These are phyloP conservation scores for Ennomos erosarius DNA, from an alignment of 2,888 invertebrate species.

Conservation along the genomic window DNA sequence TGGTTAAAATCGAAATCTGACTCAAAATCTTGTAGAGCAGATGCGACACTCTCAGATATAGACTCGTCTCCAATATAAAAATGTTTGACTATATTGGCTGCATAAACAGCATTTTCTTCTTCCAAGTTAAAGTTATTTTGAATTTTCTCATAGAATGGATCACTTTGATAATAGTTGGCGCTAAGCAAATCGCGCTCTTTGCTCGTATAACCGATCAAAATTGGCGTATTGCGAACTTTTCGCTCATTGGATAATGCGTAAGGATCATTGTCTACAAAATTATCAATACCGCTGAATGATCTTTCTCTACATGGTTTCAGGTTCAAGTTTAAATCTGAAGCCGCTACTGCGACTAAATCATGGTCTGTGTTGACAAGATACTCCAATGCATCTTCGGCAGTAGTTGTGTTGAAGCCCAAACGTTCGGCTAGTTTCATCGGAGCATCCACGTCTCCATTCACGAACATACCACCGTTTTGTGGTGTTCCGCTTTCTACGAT, in stretches of 20 bases:
- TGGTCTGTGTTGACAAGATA: conserved; percentile 61
- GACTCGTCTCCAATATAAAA: conserved; percentile 74
- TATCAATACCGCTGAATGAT: conserved; percentile 71
- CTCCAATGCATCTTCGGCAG: conserved; percentile 63
- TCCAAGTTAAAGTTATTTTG: conserved; percentile 65
- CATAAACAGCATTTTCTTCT: conserved; percentile 51
- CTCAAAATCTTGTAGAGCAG: conserved; percentile 62
- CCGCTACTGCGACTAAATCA: conserved; percentile 64
- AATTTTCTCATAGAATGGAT: conserved; percentile 67
- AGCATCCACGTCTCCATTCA: conserved; percentile 60
- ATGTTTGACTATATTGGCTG: conserved; percentile 59
- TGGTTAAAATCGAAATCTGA: conserved; percentile 71
- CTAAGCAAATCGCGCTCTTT: conserved; percentile 55
- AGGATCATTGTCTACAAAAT: conserved; percentile 69
- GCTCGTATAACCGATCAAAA: conserved; percentile 71
- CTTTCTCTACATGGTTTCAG: conserved; percentile 72
- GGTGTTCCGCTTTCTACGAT: conserved; percentile 76
- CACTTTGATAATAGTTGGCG: conserved; percentile 57
- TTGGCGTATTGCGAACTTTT: conserved; percentile 67
- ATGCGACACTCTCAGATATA: conserved; percentile 52
- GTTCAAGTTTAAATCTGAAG: conserved; percentile 56
- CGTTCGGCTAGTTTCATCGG: conserved; percentile 66
- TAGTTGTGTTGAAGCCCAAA: conserved; percentile 65
- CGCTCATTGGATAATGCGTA: conserved; percentile 61
- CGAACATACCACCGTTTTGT: conserved; percentile 67